Conservation (phyloP, 1,140 invertebrate genomes). For the Drosophila oshimai region DNA sequence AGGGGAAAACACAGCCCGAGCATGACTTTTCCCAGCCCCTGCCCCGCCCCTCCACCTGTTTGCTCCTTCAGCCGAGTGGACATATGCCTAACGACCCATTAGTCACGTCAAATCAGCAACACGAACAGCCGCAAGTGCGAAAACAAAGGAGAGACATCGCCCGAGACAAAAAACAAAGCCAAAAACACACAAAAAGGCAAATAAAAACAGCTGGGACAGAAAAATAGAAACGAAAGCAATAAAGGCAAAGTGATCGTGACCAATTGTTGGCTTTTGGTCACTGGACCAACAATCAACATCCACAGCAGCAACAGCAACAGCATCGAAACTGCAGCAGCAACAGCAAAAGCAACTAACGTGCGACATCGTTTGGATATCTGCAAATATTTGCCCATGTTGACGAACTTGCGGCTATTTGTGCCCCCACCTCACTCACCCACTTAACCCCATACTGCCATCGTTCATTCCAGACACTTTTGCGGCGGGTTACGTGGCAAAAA, state of each 20-base stretch:
- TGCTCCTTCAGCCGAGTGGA: conserved; percentile 15
- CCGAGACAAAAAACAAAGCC: conserved; percentile 14
- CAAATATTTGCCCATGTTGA: conserved; percentile 68
- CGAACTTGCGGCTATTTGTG: conserved; percentile 53
- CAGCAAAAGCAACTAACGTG: neutral
- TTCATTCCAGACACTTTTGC: conserved; percentile 29
- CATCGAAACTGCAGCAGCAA: neutral
- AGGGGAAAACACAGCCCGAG: conserved; percentile 3
- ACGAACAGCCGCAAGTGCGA: conserved; percentile 37
- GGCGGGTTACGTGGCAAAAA: conserved; percentile 4
- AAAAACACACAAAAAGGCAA: too few species aligned
- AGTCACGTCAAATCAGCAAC: conserved; percentile 77
- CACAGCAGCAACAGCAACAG: neutral
- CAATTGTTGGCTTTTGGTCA: conserved; percentile 60
- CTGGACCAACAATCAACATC: conserved; percentile 38
- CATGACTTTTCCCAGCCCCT: conserved; percentile 9
- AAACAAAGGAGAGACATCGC: conserved; percentile 28
- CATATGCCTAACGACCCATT: conserved; percentile 69
- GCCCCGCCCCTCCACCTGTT: conserved; percentile 1
- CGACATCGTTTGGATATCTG: conserved; percentile 53
- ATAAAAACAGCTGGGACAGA: conserved; percentile 22
- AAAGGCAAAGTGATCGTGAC: conserved; percentile 74
- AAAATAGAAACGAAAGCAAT: conserved; percentile 47
- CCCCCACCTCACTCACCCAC: conserved; percentile 2
- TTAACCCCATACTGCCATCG: conserved; percentile 15